phyloP scores from a whole-genome alignment of 2,113 vertebrate species.

The Nannobrachium achirus region DNA sequence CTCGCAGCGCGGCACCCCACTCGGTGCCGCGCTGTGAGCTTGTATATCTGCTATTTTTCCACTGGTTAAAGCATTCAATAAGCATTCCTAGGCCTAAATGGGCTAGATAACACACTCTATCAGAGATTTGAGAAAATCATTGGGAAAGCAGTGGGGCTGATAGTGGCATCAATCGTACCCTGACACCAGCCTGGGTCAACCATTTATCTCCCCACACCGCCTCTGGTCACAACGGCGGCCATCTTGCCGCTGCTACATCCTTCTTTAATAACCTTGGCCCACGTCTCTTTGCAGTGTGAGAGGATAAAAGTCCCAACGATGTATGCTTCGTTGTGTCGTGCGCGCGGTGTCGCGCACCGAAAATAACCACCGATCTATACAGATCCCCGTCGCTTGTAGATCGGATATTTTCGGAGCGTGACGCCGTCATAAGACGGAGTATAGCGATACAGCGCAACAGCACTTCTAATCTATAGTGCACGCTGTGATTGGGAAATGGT shows the following conservation, averaged over 20 bases:
- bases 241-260: slow-evolving; percentile 89
- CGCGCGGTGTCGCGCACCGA: neutral
- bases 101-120: slow-evolving; percentile 99
- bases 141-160: slow-evolving; percentile 97
- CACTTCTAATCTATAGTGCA: too few relatives aligned
- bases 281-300: slow-evolving; percentile 82
- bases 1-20: too few relatives aligned
- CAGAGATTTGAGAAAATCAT: slow-evolving; percentile 99
- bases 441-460: too few relatives aligned
- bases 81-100: too few relatives aligned
- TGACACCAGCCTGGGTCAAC: slow-evolving; percentile 96
- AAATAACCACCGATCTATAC: too few relatives aligned
- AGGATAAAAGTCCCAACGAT: slow-evolving; percentile 71
- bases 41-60: too few relatives aligned
- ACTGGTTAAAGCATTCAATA: too few relatives aligned
- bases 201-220: slow-evolving; percentile 98
- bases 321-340: slow-evolving; percentile 41
- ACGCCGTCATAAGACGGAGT: too few relatives aligned
- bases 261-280: slow-evolving; percentile 92
- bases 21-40: too few relatives aligned
- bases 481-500: too few relatives aligned
- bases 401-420: too few relatives aligned
- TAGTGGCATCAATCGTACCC: slow-evolving; percentile 99
- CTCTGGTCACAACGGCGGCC: slow-evolving; percentile 92
- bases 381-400: too few relatives aligned